Base-by-base conservation (phyloP, 2,113 vertebrate species). In the Paratilapia polleni region DNA sequence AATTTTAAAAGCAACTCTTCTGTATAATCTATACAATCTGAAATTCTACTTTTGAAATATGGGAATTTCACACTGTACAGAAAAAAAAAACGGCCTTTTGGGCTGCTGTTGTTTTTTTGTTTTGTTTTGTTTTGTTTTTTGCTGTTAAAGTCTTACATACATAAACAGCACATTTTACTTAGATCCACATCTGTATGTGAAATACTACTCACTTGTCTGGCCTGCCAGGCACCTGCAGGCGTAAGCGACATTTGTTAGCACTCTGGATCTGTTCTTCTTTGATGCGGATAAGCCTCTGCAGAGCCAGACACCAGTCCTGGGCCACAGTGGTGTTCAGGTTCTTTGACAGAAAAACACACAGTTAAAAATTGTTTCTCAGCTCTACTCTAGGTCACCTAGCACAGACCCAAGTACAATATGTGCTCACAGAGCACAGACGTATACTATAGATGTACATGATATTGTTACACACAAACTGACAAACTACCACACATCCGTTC, bases 221-320 rank as follows among this genome's bases (percentile, higher is more conserved):
- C 58, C 98, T 97, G 12, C 98, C 97, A 0, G 98, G 98, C 6
- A 99, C 96, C 93, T 98, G 96, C 64, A 99, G 97, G 26, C 97
- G 95, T 56, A 99, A 96, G 43, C 97, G 97, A 89, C 98, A 99
- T 89, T 98, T 99, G 96, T 99, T 99, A 82, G 98, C 98, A 0
- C 97, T 97, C 88, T 99, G 98, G 92, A 99, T 98, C 91, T 99
- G 97, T 68, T 98, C 98, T 79, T 99, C 98, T 93, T 99, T 99
- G 84, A 99, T 97, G 68, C 96, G 95, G 94, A 99, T 96, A 81
- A 99, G 96, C 90, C 97, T 96, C 96, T 99, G 98, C 87, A 99
- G 95, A 8, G 98, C 98, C 93, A 98, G 92, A 93, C 97, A 98
- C 98, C 98, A 99, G 92, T 99, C 98, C 83, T 98, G 97, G 2